phyloP scores from a whole-genome alignment of 2,113 vertebrate genomes.

The Lophotis ruficrista region DNA sequence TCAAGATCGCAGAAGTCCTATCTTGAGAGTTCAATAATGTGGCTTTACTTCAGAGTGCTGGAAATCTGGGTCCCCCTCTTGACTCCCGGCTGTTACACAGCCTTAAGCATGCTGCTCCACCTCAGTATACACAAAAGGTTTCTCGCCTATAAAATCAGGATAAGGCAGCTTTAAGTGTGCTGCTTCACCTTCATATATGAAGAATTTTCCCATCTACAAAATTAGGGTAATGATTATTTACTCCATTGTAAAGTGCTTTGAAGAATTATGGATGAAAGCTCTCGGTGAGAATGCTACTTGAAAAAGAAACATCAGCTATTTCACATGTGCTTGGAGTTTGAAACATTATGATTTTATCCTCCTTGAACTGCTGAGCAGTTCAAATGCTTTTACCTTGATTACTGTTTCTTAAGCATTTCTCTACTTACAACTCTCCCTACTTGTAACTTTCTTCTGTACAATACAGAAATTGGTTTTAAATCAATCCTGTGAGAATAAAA shows the following conservation, averaged over 20 bases:
- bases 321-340: background rate
- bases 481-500: background rate
- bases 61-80: background rate
- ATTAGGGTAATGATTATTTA: background rate
- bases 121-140: background rate
- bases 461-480: background rate
- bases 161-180: background rate
- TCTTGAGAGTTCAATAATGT: background rate
- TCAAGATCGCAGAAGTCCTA: fast-evolving
- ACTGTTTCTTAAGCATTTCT: background rate
- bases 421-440: background rate
- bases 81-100: background rate
- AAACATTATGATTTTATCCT: background rate
- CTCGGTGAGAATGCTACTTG: background rate
- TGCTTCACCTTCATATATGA: background rate
- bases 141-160: background rate
- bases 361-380: background rate
- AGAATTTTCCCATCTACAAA: background rate
- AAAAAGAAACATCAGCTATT: background rate
- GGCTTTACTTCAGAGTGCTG: background rate
- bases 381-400: background rate
- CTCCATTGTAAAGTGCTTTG: background rate
- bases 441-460: background rate
- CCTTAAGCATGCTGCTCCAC: background rate
- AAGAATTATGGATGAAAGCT: background rate